Percentiles rank a stretch among this genome's conserved stretches.
Conservation (phyloP, 2,113 vertebrate species). For the Dasyurus viverrinus region DNA sequence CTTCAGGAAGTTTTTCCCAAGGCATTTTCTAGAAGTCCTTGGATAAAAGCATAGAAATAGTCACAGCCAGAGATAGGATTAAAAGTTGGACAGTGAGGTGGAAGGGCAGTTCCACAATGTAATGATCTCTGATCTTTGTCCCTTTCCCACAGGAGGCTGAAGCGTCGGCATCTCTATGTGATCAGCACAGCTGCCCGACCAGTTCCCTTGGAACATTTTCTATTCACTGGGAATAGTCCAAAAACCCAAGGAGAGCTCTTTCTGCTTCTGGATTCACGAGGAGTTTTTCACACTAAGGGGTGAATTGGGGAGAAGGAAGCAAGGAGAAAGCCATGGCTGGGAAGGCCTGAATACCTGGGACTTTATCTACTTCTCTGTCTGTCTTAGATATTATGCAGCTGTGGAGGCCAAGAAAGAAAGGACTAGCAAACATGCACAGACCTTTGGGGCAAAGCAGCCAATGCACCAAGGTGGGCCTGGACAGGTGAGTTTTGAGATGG, state of each 20-base stretch:
- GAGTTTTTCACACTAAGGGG: slow-evolving; percentile 93
- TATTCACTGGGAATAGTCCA: slow-evolving; percentile 94
- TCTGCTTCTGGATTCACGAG: slow-evolving; percentile 88
- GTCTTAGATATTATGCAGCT: slow-evolving; percentile 89
- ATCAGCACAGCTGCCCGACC: slow-evolving; percentile 93
- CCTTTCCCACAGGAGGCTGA: slow-evolving; percentile 87
- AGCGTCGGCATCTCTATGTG: slow-evolving; percentile 92
- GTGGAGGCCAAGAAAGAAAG: slow-evolving; percentile 93
- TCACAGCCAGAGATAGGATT: background rate
- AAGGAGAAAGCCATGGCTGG: background rate
- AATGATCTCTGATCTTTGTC: background rate
- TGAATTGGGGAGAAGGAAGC: slow-evolving; percentile 60
- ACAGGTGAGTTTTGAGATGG: slow-evolving; percentile 70
- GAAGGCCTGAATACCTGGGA: background rate
- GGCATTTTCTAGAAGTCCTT: background rate
- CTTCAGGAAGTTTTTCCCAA: background rate
- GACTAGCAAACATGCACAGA: slow-evolving; percentile 92
- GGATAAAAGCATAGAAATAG: background rate
- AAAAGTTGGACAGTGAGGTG: background rate
- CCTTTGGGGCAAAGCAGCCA: slow-evolving; percentile 91
- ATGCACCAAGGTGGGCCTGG: slow-evolving; percentile 86
- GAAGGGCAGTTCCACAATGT: rapidly evolving
- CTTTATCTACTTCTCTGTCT: rapidly evolving
- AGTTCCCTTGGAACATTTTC: slow-evolving; percentile 91
- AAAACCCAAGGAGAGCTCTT: slow-evolving; percentile 94